phyloP scores from a whole-genome alignment of 1,140 invertebrate species.

The Caerostris extrusa region DNA sequence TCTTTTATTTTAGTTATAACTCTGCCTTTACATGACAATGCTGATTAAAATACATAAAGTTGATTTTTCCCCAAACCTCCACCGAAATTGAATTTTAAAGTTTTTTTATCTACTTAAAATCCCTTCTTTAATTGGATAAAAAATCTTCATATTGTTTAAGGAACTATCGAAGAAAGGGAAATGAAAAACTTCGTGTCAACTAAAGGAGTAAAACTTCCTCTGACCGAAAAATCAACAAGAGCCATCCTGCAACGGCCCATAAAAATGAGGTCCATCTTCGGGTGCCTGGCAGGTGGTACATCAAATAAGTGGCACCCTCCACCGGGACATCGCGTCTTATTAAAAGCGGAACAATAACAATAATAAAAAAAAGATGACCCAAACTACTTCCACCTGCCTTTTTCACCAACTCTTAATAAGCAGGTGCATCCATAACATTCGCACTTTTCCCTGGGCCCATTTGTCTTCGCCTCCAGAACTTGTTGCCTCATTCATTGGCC shows the following conservation, averaged over 20 bases:
- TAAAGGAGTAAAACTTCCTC: not conserved
- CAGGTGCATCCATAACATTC: conserved; percentile 73
- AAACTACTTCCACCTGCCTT: not conserved
- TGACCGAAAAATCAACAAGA: not conserved
- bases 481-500: not conserved
- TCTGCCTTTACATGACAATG: no score
- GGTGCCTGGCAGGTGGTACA: conserved; percentile 31
- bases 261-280: conserved; percentile 43
- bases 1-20: no score
- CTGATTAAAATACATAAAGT: no score
- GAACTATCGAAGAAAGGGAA: not conserved
- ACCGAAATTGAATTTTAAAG: no score
- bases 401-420: conserved; percentile 59
- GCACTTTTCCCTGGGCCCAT: conserved; percentile 56
- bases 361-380: not conserved
- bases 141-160: no score
- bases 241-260: not conserved
- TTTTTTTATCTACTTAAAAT: no score
- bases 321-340: conserved; percentile 20
- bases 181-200: not conserved
- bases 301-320: conserved; percentile 62
- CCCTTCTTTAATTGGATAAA: no score
- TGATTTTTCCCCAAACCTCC: no score
- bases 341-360: conserved; percentile 32
- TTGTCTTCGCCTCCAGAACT: conserved; percentile 56